These are phyloP conservation scores for Channallabes apus DNA, from an alignment of 2,797 vertebrate species.

Conservation along the genomic window DNA sequence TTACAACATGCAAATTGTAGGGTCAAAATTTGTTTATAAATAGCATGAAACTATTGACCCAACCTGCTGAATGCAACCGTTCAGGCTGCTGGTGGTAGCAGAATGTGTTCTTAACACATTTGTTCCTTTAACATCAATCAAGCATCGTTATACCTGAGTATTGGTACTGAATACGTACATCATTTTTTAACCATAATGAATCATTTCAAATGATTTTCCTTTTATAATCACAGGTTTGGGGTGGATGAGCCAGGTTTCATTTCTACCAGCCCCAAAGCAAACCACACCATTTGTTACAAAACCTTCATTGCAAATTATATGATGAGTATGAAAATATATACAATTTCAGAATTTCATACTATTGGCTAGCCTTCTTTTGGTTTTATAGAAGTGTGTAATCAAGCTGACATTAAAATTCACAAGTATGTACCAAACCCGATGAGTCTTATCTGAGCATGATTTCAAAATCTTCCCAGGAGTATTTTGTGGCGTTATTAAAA, in stretches of 20 bases:
- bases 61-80: not conserved
- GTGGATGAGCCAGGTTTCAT: not conserved
- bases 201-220: not conserved
- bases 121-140: not conserved
- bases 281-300: not conserved
- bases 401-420: not conserved
- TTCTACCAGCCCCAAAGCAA: not conserved
- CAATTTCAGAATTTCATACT: not conserved
- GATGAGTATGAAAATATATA: not conserved
- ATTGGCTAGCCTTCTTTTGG: not conserved
- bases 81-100: not conserved
- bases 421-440: not conserved
- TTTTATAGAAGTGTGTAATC: not conserved
- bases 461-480: not conserved
- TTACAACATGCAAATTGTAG: not conserved
- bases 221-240: not conserved
- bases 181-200: not conserved
- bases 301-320: not conserved
- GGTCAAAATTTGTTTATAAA: not conserved
- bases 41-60: not conserved
- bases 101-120: not conserved
- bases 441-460: not conserved
- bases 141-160: not conserved
- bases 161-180: not conserved
- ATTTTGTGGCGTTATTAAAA: not conserved